Base-by-base conservation (phyloP, 2,797 vertebrate genomes). In the Arctocebus calabarensis region DNA sequence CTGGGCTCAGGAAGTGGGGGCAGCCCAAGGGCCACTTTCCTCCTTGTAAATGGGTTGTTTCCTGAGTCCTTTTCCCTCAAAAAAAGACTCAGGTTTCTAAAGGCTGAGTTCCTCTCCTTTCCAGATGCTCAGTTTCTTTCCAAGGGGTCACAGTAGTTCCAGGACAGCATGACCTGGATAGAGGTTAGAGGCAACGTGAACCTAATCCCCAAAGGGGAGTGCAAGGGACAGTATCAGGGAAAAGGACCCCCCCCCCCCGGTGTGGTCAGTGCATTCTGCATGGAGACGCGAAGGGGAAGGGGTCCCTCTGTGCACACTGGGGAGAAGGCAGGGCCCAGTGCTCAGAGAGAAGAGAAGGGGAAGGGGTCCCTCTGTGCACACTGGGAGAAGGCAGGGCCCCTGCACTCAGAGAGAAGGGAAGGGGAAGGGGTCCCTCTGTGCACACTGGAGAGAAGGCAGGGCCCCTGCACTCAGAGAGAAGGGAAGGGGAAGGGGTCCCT, bases 21-120 rank as follows among this genome's bases (percentile, higher is more conserved):
- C 29, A 75, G 34, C 40, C 71, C 77, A 40, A 29, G 29, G 57
- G 48, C 85, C 59, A 52, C 45, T 48, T 66, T 70, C 62, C 61
- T 88, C 43, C n/a, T 68, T 52, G 83, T 71, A 71, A 73, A 91
- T n/a, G 37, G 74, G 17, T 32, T 88, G 22, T 88, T 93, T 73
- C 17, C 61, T 0, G 0, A 84, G 22, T 85, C 57, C 45, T 94
- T 74, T 77, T 74, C 17, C 52, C 52, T 94, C 73, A 40, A 12
- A 12, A 3, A 84, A 52, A 57, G 75, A 45, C n/a, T 71, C n/a
- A 17, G 19, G 52, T 90, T 79, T 90, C 78, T 48, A 77, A 70
- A 91, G n/a, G 55, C 34, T 23, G 9, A 23, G 16, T 74, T 84
- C 57, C 52, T 93, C 40, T 85, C 81, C 81, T 84, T 90, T 77